Base-by-base conservation (phyloP, 2,888 invertebrate species). In the Lochmaea capreae region DNA sequence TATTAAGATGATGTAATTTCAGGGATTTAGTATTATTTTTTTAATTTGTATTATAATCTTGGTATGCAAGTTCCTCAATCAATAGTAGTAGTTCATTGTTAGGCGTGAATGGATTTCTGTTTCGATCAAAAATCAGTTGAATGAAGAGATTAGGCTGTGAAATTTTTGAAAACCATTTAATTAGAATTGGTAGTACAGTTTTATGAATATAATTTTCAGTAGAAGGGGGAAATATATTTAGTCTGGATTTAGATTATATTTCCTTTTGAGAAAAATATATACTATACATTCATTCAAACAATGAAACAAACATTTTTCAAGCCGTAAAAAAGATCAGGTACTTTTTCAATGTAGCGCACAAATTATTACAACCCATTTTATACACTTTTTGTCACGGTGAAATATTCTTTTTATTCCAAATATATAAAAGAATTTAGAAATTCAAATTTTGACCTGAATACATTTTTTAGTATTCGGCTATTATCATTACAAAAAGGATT, bases 21-120 rank as follows among this genome's bases (percentile, higher is more conserved):
- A 82, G 81, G 82, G 81, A 81, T 80, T 80, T 82, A 81, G 78
- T 80, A 79, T 80, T 81, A 75, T 81, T 78, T 81, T 76, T 77
- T 81, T 79, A 77, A 79, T 79, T 80, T 81, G 77, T 80, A 81
- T 78, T 79, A 79, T 78, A 79, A 77, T 79, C 78, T 77, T 74
- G 87, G 87, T 87, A 87, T 87, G 83, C 86, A 84, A 87, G 87
- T 87, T 87, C 87, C 87, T 87, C 80, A 81, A 77, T 78, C 80
- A 80, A 81, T 83, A 83, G 81, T 74, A 71, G 77, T 78, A 78
- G 79, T 76, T 79, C 74, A 74, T 77, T 76, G 77, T 78, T 76
- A 74, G 74, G 79, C 72, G 76, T 77, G 77, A 71, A 79, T 76
- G 77, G 71, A 61, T 71, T 79, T 75, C 69, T 59, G 65, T 79